Conservation (phyloP, 2,797 vertebrate genomes). For the Platyrinchus mystaceus region DNA sequence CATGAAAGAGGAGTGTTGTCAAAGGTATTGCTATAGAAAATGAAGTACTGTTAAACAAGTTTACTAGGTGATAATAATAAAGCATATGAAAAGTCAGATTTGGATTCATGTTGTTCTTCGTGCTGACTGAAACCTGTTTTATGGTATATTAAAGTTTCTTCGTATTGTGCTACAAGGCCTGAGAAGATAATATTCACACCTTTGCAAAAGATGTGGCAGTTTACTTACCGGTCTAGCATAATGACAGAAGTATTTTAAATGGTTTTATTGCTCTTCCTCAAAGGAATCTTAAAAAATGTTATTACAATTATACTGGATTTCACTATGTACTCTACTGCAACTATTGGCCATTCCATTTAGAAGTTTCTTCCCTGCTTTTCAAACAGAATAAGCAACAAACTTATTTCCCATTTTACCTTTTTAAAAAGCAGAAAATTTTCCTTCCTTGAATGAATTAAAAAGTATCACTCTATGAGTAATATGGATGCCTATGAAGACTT, state of each 20-base stretch:
- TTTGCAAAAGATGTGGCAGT: neutral
- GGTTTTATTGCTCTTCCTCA: neutral
- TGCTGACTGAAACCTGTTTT: neutral
- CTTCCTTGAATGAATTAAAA: neutral
- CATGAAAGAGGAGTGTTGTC: neutral
- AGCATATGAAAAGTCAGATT: neutral
- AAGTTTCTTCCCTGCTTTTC: neutral
- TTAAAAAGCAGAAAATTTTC: neutral
- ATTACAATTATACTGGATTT: neutral
- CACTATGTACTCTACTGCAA: neutral
- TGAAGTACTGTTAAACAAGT: neutral
- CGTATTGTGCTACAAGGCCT: neutral
- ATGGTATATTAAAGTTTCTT: neutral
- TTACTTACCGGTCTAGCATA: neutral
- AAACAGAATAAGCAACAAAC: neutral
- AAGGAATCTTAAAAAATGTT: neutral
- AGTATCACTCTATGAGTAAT: neutral
- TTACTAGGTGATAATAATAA: neutral
- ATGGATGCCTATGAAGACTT: neutral
- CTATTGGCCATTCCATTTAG: neutral
- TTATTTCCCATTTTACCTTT: neutral
- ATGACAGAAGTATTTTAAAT: neutral
- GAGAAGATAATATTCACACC: neutral
- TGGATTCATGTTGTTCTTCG: neutral
- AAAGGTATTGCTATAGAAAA: neutral